Conservation (phyloP, 2,888 invertebrate species). For the Phasia obesa region DNA sequence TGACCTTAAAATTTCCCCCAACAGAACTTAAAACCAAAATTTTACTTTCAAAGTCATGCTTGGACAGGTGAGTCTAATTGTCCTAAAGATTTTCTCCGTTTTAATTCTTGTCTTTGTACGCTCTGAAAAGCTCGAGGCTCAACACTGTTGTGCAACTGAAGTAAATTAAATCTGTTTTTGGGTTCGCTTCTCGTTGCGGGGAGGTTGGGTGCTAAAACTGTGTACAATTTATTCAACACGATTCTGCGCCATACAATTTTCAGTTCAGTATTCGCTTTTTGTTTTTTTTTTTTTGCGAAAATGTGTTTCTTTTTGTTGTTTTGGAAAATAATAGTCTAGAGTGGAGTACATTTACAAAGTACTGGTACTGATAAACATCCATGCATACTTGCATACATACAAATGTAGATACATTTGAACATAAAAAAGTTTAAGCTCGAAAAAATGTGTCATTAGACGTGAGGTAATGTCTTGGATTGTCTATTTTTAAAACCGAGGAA, state of each 20-base stretch:
- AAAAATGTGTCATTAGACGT: constrained; percentile 4
- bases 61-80: too few species aligned
- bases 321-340: constrained; percentile 55
- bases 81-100: not conserved
- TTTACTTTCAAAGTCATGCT: not conserved
- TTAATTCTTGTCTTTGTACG: not conserved
- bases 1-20: not conserved
- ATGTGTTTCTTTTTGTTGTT: constrained; percentile 12
- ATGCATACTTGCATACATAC: constrained; percentile 3
- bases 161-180: constrained; percentile 36
- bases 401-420: not conserved
- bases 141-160: constrained; percentile 40
- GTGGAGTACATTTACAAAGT: constrained; percentile 55
- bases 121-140: constrained; percentile 14
- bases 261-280: constrained; percentile 55
- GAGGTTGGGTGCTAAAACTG: constrained; percentile 61
- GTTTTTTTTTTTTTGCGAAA: constrained; percentile 15
- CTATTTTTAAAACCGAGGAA: too few species aligned
- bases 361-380: constrained; percentile 29
- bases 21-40: not conserved
- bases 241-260: constrained; percentile 68
- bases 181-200: constrained; percentile 30
- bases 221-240: constrained; percentile 65
- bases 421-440: constrained; percentile 25
- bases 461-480: too few species aligned